A percentile compares a stretch with the other conserved stretches of the same genome.
Conservation (phyloP, 2,797 vertebrate species). For the Lepilemur ruficaudatus region DNA sequence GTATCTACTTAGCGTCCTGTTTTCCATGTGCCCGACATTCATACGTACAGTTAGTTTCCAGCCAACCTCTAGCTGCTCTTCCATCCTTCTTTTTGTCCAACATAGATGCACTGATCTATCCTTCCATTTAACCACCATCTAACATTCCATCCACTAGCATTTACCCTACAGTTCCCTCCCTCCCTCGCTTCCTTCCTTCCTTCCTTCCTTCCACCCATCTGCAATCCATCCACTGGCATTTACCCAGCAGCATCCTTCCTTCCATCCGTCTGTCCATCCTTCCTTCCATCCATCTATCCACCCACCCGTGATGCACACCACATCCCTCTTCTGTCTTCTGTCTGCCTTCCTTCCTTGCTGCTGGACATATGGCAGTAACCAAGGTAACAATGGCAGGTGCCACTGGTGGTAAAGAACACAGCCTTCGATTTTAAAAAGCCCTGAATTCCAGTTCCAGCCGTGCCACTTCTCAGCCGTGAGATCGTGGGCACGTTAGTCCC, state of each 20-base stretch:
- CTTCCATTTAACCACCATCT: neutral
- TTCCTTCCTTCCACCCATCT: no score
- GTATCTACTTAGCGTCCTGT: neutral
- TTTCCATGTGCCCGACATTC: neutral
- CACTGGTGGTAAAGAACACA: neutral
- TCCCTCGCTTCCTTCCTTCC: neutral
- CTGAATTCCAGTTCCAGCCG: neutral
- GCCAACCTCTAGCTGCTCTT: neutral
- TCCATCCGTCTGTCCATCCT: no score
- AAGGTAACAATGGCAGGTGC: neutral
- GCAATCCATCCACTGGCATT: neutral
- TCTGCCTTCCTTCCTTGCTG: neutral
- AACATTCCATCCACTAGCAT: neutral
- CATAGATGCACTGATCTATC: neutral
- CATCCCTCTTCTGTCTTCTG: neutral
- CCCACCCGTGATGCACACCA: neutral
- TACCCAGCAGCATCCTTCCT: neutral
- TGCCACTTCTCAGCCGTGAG: neutral
- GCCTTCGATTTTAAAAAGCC: neutral
- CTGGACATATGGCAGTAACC: neutral
- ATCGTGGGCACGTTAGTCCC: rapidly evolving
- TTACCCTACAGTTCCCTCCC: neutral
- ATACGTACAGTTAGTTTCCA: neutral
- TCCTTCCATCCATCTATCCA: no score
- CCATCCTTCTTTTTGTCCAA: neutral